Conservation (phyloP, 2,113 vertebrate species). For the Asarcornis scutulata region DNA sequence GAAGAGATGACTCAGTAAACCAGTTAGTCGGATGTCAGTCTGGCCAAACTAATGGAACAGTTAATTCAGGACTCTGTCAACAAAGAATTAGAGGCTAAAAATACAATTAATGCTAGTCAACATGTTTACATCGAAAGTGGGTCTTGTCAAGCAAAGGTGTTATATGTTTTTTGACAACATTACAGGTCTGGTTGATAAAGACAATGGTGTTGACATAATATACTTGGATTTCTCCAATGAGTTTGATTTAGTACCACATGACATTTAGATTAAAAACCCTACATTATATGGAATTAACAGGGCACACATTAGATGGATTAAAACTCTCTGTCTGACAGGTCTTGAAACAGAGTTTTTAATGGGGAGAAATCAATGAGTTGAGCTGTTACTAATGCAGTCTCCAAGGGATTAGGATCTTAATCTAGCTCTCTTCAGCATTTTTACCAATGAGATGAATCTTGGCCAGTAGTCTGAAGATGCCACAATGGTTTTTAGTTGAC, state of each 20-base stretch:
- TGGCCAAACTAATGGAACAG: neutral
- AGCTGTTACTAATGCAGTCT: conserved; percentile 4
- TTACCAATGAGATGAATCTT: neutral
- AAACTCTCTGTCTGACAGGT: neutral
- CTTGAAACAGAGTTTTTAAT: conserved; percentile 8
- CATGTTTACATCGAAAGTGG: neutral
- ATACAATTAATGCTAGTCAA: neutral
- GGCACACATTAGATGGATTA: conserved; percentile 8
- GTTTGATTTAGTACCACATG: neutral
- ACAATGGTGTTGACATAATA: neutral
- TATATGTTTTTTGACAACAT: neutral
- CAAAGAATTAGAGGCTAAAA: conserved; percentile 14
- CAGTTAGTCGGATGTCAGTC: neutral
- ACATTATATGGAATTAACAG: conserved; percentile 7
- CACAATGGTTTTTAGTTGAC: neutral
- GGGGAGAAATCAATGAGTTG: neutral
- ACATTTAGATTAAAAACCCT: neutral
- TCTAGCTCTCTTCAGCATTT: neutral
- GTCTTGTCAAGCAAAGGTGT: neutral
- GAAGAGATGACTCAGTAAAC: neutral
- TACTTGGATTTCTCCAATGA: neutral
- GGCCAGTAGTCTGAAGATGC: neutral
- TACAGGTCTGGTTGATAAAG: neutral
- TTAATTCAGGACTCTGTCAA: neutral
- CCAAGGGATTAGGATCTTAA: neutral